Conservation (phyloP, 2,888 invertebrate genomes). For the Lasioglossum vierecki region DNA sequence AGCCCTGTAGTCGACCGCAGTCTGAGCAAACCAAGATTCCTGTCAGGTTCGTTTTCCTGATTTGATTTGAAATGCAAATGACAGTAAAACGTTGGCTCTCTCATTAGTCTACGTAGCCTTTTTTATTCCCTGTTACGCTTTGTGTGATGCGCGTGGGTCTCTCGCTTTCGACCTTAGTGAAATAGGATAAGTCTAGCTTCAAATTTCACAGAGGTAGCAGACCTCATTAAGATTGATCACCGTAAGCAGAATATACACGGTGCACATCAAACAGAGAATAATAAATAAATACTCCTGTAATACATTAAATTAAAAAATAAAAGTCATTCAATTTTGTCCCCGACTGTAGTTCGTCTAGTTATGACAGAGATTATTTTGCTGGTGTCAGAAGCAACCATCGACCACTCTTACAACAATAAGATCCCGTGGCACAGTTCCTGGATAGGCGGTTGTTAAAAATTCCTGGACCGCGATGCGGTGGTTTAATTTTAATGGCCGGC, state of each 20-base stretch:
- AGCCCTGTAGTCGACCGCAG: slow-evolving; percentile 8
- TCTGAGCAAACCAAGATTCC: slow-evolving; percentile 38
- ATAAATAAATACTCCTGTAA: background rate
- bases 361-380: background rate
- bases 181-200: slow-evolving; percentile 5
- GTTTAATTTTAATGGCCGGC: slow-evolving; percentile 29
- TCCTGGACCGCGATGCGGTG: background rate
- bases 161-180: slow-evolving; percentile 13
- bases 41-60: slow-evolving; percentile 64
- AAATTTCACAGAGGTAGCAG: slow-evolving; percentile 23
- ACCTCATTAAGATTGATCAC: slow-evolving; percentile 40
- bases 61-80: slow-evolving; percentile 70
- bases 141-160: slow-evolving; percentile 8
- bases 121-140: slow-evolving; percentile 37
- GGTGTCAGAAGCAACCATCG: background rate
- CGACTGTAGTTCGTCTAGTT: background rate
- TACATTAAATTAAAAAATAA: background rate
- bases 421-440: background rate
- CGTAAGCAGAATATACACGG: background rate
- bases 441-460: slow-evolving; percentile 17
- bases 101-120: slow-evolving; percentile 59
- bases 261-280: background rate
- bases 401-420: background rate
- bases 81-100: slow-evolving; percentile 64
- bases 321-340: background rate